Conservation (phyloP, 1,140 invertebrate genomes). For the Apis florea region DNA sequence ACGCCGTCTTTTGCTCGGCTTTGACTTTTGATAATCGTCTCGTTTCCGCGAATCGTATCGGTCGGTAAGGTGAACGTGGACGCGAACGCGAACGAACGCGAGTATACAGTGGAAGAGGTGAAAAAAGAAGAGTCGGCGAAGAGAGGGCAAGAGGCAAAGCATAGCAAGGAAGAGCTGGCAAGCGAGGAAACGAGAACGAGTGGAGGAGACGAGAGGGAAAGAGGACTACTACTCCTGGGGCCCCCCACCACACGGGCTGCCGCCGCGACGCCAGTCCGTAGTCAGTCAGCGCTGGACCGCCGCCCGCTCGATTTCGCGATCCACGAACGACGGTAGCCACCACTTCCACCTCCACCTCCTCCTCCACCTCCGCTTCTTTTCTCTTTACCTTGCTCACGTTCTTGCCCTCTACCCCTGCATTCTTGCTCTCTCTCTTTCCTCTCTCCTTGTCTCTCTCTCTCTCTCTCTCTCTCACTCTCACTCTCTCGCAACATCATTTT, state of each 20-base stretch:
- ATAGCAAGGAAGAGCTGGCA: constrained; percentile 59
- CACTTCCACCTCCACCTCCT: constrained; percentile 60
- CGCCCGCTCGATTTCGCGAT: constrained; percentile 77
- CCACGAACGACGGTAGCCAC: constrained; percentile 67
- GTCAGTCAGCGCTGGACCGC: constrained; percentile 81
- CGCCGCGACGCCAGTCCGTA: constrained; percentile 78
- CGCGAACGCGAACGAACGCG: constrained; percentile 21
- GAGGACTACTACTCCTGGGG: constrained; percentile 68
- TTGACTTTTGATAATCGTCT: background rate
- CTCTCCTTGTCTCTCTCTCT: background rate
- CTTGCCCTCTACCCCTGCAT: constrained; percentile 22
- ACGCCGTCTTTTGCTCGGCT: constrained; percentile 3
- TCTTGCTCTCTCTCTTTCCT: constrained; percentile 20
- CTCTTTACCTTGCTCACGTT: constrained; percentile 49
- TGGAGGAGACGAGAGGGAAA: constrained; percentile 58
- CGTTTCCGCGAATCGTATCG: constrained; percentile 26
- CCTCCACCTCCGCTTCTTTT: constrained; percentile 59
- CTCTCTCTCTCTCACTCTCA: background rate
- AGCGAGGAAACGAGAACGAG: constrained; percentile 65
- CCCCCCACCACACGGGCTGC: constrained; percentile 76
- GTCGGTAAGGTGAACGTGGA: constrained; percentile 29
- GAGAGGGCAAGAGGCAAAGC: constrained; percentile 42
- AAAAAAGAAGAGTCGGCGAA: constrained; percentile 36
- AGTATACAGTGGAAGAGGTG: constrained; percentile 33
- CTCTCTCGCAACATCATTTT: background rate